Conservation (phyloP, 2,888 invertebrate genomes). For the Pilophorus perplexus region DNA sequence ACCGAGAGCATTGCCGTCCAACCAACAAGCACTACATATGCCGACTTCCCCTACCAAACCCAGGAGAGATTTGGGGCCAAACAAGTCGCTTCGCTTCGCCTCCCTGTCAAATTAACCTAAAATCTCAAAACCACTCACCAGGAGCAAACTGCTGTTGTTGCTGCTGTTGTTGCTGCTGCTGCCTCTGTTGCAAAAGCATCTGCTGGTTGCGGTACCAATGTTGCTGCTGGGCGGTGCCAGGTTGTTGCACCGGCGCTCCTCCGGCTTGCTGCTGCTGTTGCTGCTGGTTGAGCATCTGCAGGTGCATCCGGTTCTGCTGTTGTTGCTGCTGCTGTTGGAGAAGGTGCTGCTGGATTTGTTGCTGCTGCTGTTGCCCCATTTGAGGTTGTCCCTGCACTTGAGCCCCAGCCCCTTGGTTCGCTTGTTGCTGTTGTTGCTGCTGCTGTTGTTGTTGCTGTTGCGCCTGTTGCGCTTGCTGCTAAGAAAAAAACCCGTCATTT, state of each 20-base stretch:
- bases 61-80: no score
- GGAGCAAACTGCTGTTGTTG: constrained; percentile 48
- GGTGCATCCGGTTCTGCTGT: constrained; percentile 52
- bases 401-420: constrained; percentile 52
- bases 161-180: constrained; percentile 50
- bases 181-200: constrained; percentile 52
- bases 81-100: no score
- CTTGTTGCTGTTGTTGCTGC: constrained; percentile 49
- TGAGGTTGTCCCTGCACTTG: constrained; percentile 59
- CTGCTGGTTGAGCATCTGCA: constrained; percentile 52
- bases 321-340: constrained; percentile 59
- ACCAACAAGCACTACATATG: no score
- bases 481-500: constrained; percentile 31
- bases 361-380: constrained; percentile 52
- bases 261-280: constrained; percentile 57
- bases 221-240: constrained; percentile 52
- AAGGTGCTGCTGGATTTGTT: constrained; percentile 59
- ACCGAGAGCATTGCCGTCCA: no score
- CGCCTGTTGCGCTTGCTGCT: constrained; percentile 50
- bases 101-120: background rate
- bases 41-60: no score
- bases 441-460: constrained; percentile 53
- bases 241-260: constrained; percentile 57
- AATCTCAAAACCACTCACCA: constrained; percentile 47
- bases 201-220: constrained; percentile 51